Base-by-base conservation (phyloP, 2,888 invertebrate genomes). In the Drosophila sordidula region DNA sequence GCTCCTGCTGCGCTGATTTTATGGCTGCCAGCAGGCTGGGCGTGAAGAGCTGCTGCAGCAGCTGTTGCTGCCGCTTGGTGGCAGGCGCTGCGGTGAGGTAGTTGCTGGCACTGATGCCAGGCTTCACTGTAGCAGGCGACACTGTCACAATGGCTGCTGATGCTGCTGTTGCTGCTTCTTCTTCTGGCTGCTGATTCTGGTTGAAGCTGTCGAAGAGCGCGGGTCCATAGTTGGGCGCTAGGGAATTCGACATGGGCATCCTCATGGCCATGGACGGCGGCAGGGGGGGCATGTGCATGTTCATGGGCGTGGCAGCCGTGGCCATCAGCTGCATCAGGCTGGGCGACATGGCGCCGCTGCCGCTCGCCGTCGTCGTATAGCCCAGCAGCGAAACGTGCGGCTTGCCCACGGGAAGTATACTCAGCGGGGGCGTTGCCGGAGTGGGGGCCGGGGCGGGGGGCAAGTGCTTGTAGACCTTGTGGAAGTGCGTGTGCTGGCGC, bases 401-500 rank as follows among this genome's bases (percentile, higher is more conserved):
- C 50, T 72, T 87, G 51, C 65, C 69, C 42, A 41, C 14, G 0
- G 64, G 51, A 9, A 29, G 3, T 29, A 29, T 29, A 29, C 3
- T 29, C 22, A 50, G 1, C 26, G 57, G 1, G 32, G 44, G 4
- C 32, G 75, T 3, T 25, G 52, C 16, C 46, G 67, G 39, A 5
- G 39, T 9, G 1, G 46, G 25, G 3, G 56, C 42, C 3, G 45
- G 49, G 12, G 78, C 41, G 36, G 69, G 39, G 45, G 74, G 75
- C 44, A 72, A 49, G n/a, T 75, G 72, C 16, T 77, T 80, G 66
- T 82, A 84, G 47, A 80, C 76, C 59, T 89, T 90, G 62, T 89
- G 87, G 39, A 76, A 70, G 55, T 87, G 89, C 50, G 88, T 82
- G n/a, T 86, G 80, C 68, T 89, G 67, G 29, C 89, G 80, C 65